Base-by-base conservation (phyloP, 2,797 vertebrate genomes). In the Denticeps clupeoides region DNA sequence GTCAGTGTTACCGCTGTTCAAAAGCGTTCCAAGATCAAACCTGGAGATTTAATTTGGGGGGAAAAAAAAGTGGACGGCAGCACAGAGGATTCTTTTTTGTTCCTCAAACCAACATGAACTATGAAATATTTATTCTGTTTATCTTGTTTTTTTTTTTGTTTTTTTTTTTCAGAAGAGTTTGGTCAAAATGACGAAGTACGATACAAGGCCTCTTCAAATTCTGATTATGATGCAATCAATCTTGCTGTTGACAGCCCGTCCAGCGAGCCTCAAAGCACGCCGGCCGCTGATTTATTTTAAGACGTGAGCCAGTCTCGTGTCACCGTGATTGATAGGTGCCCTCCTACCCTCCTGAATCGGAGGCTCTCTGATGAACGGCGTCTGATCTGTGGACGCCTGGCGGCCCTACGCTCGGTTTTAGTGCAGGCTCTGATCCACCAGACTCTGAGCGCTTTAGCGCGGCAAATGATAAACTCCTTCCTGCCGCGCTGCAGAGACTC, bases 311-410 rank as follows among this genome's bases (percentile, higher is more conserved):
- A 68, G 46, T 42, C 28, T 52, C 55, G 32, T 53, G 59, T 67
- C 64, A 56, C 46, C 38, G 45, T 73, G 75, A 77, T 67, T 73
- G 76, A 79, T 68, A 61, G 61, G 56, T 58, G 53, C 53, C 58
- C 64, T 52, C 49, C 58, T 55, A 42, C 28, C 4, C 28, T n/a
- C 31, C 2, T n/a, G 31, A 12, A n/a, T 5, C n/a, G 27, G 11
- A 11, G 27, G 11, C 27, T 28, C 27, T 28, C 11, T 5, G 28
- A 6, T 28, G 10, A 28, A 4, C 28, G 11, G 28, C n/a, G 31
- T 31, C 28, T 31, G 28, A 18, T 4, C 6, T 5, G 16, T 52
- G 38, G 45, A 49, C 45, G 47, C 31, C 38, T 46, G 45, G 47
- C 37, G 18, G n/a, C n/a, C n/a, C n/a, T n/a, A n/a, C n/a, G n/a